Evolutionary conservation across 2,888 invertebrate species (phyloP).

Genomic region (Argyresthia goedartella): DNA sequence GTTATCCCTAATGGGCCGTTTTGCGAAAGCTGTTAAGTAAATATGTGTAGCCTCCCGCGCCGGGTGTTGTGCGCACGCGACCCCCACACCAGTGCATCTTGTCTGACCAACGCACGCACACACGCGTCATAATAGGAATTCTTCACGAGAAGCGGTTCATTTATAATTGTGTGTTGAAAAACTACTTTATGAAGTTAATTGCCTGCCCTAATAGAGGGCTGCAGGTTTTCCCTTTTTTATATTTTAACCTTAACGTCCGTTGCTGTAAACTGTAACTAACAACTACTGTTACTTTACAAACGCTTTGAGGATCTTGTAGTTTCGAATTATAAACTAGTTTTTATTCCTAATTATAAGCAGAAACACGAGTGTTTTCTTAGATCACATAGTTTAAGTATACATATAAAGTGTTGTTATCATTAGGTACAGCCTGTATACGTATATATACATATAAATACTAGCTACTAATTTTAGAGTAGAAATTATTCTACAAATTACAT

Average conservation of each 20-base stretch:
- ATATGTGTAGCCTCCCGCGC: constrained; percentile 62
- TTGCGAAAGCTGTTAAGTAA: constrained; percentile 69
- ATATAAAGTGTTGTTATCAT: no score
- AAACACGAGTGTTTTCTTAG: background rate
- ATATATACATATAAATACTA: no score
- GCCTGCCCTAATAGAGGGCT: constrained; percentile 7
- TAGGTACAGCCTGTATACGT: no score
- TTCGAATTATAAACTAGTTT: background rate
- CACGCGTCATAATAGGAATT: constrained; percentile 41
- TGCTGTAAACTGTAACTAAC: background rate
- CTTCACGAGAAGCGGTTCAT: constrained; percentile 11
- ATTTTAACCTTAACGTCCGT: background rate
- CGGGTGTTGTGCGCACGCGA: constrained; percentile 45
- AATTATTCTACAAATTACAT: no score
- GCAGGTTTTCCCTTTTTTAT: constrained; percentile 5
- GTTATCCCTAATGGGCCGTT: constrained; percentile 68
- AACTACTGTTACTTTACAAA: background rate
- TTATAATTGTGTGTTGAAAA: constrained; percentile 10
- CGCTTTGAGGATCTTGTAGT: background rate
- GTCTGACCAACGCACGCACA: constrained; percentile 12
- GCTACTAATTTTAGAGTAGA: no score
- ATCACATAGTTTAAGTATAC: background rate
- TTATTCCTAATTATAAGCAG: no score
- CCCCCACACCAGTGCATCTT: constrained; percentile 10
- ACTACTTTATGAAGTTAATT: constrained; percentile 8